phyloP scores from a whole-genome alignment of 2,797 vertebrate species.

The Sebastes steindachneri region DNA sequence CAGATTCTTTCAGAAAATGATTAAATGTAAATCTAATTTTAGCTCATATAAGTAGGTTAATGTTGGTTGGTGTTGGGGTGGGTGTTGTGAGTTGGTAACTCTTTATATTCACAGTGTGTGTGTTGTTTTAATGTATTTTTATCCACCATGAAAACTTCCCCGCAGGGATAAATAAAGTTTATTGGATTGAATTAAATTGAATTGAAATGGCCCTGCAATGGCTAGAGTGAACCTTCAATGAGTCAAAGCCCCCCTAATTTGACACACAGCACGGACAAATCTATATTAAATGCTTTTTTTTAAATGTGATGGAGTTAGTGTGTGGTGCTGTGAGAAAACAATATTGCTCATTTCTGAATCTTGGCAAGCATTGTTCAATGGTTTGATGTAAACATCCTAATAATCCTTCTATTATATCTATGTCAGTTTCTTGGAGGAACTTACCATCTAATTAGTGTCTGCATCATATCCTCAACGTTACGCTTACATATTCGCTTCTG shows the following conservation, averaged over 20 bases:
- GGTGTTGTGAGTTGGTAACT: constrained; percentile 7
- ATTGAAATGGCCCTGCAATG: constrained; percentile 60
- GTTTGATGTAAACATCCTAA: neutral
- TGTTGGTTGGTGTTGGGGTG: neutral
- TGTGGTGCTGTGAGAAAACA: constrained; percentile 8
- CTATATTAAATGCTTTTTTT: constrained; percentile 43
- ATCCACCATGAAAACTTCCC: constrained; percentile 60
- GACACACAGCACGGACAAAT: constrained; percentile 54
- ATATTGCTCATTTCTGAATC: constrained; percentile 16
- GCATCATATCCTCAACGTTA: neutral
- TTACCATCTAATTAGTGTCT: neutral
- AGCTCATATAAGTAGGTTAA: neutral
- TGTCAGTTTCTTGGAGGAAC: neutral
- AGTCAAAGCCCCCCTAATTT: constrained; percentile 56
- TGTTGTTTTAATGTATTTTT: constrained; percentile 68
- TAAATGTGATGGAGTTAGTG: constrained; percentile 7
- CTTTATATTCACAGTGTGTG: constrained; percentile 41
- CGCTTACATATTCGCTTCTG: neutral
- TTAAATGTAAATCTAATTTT: neutral
- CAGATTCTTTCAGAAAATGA: neutral
- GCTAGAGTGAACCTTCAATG: constrained; percentile 55
- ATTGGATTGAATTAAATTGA: constrained; percentile 72
- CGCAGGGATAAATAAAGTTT: constrained; percentile 71
- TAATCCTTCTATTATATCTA: neutral
- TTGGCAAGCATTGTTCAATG: constrained; percentile 9